Evolutionary conservation across 2,888 invertebrate species (phyloP).

Genomic region (Asteroscopus sphinx): DNA sequence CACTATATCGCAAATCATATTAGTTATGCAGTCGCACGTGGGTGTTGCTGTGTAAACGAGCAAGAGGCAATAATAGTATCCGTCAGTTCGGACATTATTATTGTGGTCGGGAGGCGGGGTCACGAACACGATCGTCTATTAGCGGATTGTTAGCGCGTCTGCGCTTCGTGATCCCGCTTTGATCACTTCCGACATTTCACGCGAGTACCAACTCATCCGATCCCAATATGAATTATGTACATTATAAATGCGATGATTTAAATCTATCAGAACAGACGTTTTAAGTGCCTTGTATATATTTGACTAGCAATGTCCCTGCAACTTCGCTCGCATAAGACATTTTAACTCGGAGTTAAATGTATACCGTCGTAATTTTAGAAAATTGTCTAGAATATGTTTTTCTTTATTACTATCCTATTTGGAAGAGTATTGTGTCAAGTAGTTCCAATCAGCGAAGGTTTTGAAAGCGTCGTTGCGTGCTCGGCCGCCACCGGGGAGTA

Average conservation of each 20-base stretch:
- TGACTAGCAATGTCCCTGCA: no score
- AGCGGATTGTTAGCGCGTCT: slow-evolving; percentile 83
- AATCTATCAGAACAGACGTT: slow-evolving; percentile 40
- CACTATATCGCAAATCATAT: slow-evolving; percentile 52
- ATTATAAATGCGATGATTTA: slow-evolving; percentile 51
- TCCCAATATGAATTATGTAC: slow-evolving; percentile 60
- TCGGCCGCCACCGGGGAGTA: no score
- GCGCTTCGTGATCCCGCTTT: slow-evolving; percentile 80
- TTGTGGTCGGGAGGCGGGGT: slow-evolving; percentile 77
- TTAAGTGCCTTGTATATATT: slow-evolving; percentile 33
- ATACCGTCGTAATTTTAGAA: no score
- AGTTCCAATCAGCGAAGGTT: no score
- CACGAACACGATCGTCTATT: slow-evolving; percentile 85
- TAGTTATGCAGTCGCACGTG: slow-evolving; percentile 41
- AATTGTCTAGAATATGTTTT: no score
- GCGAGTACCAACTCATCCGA: slow-evolving; percentile 55
- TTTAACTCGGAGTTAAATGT: no score
- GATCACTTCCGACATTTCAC: slow-evolving; percentile 83
- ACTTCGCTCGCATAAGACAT: no score
- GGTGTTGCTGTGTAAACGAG: slow-evolving; percentile 54
- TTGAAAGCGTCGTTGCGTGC: no score
- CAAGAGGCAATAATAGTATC: slow-evolving; percentile 58
- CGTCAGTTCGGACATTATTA: slow-evolving; percentile 71
- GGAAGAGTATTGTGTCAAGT: no score
- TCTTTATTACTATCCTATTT: no score